A percentile compares a stretch with the other conserved stretches of the same genome.
phyloP scores from a whole-genome alignment of 2,888 invertebrate genomes.

The Margaritifera margaritifera region DNA sequence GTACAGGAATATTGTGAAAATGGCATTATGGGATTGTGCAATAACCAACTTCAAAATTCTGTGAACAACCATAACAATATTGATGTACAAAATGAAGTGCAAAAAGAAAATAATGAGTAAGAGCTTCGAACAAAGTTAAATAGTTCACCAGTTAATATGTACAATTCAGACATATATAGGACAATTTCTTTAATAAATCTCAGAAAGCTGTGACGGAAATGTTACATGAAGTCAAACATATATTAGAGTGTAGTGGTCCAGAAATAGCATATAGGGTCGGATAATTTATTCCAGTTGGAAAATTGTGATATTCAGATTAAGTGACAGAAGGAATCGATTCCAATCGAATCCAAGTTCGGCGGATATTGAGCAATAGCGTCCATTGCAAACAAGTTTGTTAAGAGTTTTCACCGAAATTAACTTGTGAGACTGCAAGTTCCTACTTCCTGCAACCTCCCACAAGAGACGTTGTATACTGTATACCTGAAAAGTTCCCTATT shows the following conservation, averaged over 20 bases:
- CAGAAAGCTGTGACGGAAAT: conserved; percentile 60
- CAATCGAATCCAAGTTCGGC: conserved; percentile 59
- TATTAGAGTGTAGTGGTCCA: conserved; percentile 55
- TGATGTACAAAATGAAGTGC: conserved; percentile 17
- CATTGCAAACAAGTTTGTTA: conserved; percentile 62
- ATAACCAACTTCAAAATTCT: conserved; percentile 16
- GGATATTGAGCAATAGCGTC: conserved; percentile 61
- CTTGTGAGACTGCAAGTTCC: conserved; percentile 32
- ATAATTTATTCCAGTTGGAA: conserved; percentile 56
- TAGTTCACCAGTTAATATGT: conserved; percentile 13
- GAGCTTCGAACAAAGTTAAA: conserved; percentile 10
- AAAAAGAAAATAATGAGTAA: conserved; percentile 23
- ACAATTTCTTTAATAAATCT: conserved; percentile 39
- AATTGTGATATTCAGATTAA: conserved; percentile 60
- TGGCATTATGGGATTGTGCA: conserved; percentile 23
- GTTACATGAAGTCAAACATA: conserved; percentile 55
- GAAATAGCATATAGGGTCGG: conserved; percentile 59
- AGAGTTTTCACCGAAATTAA: conserved; percentile 62
- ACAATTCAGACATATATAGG: conserved; percentile 25
- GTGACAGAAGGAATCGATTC: conserved; percentile 57
- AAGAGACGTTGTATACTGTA: too few relatives aligned
- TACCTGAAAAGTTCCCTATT: too few relatives aligned
- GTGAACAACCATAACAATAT: conserved; percentile 19
- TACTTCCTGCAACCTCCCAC: too few relatives aligned
- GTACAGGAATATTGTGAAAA: conserved; percentile 25